Conservation (phyloP, 2,888 invertebrate species). For the Drosophila pseudotalamancana region DNA sequence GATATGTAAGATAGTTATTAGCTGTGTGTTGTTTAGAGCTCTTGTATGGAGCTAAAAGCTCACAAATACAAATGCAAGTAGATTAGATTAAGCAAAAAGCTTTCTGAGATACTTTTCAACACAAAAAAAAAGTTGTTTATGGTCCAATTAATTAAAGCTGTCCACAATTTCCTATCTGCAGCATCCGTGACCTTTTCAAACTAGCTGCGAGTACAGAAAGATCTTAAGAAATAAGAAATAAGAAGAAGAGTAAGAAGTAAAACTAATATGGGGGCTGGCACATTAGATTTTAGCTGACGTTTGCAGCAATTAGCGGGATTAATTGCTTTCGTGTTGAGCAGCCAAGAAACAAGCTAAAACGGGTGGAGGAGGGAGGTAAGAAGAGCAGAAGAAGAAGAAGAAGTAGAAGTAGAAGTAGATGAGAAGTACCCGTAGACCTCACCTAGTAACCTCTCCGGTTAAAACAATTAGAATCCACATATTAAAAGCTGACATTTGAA, state of each 20-base stretch:
- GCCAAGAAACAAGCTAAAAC: slow-evolving; percentile 15
- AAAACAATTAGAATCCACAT: slow-evolving; percentile 74
- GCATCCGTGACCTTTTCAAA: slow-evolving; percentile 41
- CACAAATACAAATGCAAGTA: not conserved
- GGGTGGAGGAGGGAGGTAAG: not conserved
- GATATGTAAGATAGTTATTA: no score
- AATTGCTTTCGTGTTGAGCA: slow-evolving; percentile 57
- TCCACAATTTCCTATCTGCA: slow-evolving; percentile 7
- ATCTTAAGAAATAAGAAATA: slow-evolving; percentile 8
- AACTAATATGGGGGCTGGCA: slow-evolving; percentile 49
- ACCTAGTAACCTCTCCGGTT: slow-evolving; percentile 70
- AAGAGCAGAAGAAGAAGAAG: not conserved
- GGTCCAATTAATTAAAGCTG: not conserved
- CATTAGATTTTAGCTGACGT: slow-evolving; percentile 52
- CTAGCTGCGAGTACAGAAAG: slow-evolving; percentile 10
- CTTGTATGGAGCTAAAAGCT: not conserved
- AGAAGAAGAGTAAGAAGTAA: no score
- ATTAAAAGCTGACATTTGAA: slow-evolving; percentile 58
- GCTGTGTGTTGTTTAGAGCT: no score
- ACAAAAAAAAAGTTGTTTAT: not conserved
- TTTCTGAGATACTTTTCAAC: no score
- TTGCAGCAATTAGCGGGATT: slow-evolving; percentile 58
- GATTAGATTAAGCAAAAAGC: not conserved
- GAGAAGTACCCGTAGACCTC: slow-evolving; percentile 37
- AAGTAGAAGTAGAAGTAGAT: not conserved